These are phyloP conservation scores for Agriopis aurantiaria DNA, from an alignment of 2,888 invertebrate species.

Conservation along the genomic window DNA sequence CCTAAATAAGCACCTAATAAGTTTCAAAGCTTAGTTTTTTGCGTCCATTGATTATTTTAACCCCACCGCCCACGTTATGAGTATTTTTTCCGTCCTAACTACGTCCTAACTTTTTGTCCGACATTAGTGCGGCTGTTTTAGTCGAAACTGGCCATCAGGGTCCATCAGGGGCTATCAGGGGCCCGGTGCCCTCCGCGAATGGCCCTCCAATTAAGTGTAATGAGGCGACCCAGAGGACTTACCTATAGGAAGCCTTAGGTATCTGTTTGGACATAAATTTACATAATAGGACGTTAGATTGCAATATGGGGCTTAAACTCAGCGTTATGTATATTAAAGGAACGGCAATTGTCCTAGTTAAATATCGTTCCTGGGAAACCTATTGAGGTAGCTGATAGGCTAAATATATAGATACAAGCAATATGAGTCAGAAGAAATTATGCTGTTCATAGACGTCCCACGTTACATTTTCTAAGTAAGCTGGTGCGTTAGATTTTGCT, in stretches of 20 bases:
- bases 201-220: conserved; percentile 85
- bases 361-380: conserved; percentile 15
- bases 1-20: not conserved
- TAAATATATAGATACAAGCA: not conserved
- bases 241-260: conserved; percentile 50
- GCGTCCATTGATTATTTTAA: conserved; percentile 13
- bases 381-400: not conserved
- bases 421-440: not conserved
- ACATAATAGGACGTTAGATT: conserved; percentile 52
- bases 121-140: conserved; percentile 71
- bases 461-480: no score
- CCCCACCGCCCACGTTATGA: conserved; percentile 9
- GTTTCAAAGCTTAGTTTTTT: not conserved
- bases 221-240: conserved; percentile 73
- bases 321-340: conserved; percentile 34
- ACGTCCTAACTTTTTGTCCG: conserved; percentile 67
- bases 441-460: not conserved
- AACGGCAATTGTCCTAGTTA: conserved; percentile 20
- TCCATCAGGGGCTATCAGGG: conserved; percentile 66
- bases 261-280: conserved; percentile 54
- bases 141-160: conserved; percentile 61
- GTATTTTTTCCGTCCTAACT: conserved; percentile 52
- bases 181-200: conserved; percentile 78
- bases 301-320: conserved; percentile 29
- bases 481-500: no score